phyloP scores from a whole-genome alignment of 2,113 vertebrate species.

The Acinonyx jubatus region DNA sequence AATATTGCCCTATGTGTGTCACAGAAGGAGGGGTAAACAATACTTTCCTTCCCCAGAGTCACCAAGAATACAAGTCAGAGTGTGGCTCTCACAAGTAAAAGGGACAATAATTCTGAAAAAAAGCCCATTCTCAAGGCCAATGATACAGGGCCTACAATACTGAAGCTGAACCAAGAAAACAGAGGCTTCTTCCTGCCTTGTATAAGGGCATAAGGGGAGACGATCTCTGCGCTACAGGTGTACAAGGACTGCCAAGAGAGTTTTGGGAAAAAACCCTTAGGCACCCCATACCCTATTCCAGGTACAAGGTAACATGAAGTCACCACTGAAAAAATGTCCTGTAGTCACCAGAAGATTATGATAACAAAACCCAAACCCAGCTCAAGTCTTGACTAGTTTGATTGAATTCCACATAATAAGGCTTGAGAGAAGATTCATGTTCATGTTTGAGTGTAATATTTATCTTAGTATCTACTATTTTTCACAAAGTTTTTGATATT shows the following conservation, averaged over 20 bases:
- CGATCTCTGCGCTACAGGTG: neutral
- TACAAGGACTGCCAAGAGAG: neutral
- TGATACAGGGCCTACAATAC: neutral
- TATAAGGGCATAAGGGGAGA: neutral
- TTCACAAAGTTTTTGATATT: neutral
- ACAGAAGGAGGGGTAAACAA: neutral
- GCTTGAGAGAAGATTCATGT: neutral
- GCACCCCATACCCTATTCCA: neutral
- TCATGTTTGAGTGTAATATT: neutral
- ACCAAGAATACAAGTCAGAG: neutral
- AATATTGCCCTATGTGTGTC: neutral
- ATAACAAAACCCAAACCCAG: neutral
- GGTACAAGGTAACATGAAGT: neutral
- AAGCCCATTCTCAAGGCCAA: neutral
- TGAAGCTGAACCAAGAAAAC: neutral
- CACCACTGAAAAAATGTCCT: neutral
- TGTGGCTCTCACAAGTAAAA: neutral
- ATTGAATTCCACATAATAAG: neutral
- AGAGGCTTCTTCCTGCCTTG: accelerated
- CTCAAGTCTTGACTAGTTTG: neutral
- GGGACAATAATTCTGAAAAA: neutral
- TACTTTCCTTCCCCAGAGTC: neutral
- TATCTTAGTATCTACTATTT: neutral
- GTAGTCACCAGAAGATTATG: neutral
- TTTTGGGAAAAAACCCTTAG: neutral